phyloP scores from a whole-genome alignment of 2,797 vertebrate genomes.

The Notolabrus celidotus region DNA sequence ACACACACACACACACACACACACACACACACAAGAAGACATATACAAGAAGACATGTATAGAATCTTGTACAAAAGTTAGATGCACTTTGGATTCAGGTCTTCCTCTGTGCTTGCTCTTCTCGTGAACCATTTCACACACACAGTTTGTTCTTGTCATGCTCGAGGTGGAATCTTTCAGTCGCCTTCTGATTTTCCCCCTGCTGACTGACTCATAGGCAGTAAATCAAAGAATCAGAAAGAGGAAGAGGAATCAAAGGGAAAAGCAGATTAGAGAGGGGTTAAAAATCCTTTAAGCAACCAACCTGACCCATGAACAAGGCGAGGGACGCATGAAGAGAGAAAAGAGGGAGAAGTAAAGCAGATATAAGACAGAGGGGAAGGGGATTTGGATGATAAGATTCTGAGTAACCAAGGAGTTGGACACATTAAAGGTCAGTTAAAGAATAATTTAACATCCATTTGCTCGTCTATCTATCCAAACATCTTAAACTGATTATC shows the following conservation, averaged over 20 bases:
- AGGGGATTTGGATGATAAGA: neutral
- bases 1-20: too few species aligned
- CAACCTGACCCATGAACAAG: constrained; percentile 15
- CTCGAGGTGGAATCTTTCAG: constrained; percentile 10
- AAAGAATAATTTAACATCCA: neutral
- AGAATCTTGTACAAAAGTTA: constrained; percentile 1
- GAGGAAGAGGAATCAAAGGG: constrained; percentile 33
- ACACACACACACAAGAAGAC: too few species aligned
- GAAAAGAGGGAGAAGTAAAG: neutral
- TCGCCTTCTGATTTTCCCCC: constrained; percentile 13
- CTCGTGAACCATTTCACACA: neutral
- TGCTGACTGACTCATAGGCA: neutral
- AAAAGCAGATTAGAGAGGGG: constrained; percentile 48
- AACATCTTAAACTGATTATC: neutral
- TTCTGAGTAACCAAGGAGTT: neutral
- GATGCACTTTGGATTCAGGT: neutral
- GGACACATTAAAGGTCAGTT: neutral
- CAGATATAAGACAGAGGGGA: neutral
- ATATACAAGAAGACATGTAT: neutral
- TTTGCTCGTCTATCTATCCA: neutral
- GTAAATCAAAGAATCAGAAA: constrained; percentile 40
- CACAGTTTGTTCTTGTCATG: neutral
- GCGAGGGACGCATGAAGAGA: neutral
- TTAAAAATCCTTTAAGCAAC: constrained; percentile 42
- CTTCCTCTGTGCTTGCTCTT: neutral